Percentiles rank a stretch among this genome's conserved stretches.
Evolutionary conservation across 2,888 invertebrate genomes (phyloP).

Genomic region (Drosophila fungiperda): DNA sequence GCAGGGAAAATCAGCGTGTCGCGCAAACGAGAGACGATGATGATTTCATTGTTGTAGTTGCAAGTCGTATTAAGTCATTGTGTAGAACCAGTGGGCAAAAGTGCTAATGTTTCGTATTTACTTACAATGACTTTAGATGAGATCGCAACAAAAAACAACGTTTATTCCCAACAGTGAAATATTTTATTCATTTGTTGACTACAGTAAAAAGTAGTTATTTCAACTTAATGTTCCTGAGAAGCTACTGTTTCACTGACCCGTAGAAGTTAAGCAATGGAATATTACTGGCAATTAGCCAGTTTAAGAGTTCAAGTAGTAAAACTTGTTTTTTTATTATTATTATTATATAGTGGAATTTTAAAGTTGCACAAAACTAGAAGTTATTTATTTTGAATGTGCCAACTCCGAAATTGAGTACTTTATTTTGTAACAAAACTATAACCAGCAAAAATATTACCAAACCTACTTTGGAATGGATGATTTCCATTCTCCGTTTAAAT

Average conservation of each 20-base stretch:
- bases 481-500: not conserved
- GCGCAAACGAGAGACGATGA: slow-evolving; percentile 4
- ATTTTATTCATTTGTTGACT: not conserved
- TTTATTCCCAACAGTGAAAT: not conserved
- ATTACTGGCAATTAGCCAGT: not conserved
- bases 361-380: not conserved
- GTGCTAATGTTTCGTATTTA: not conserved
- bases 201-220: not conserved
- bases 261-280: not conserved
- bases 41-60: slow-evolving; percentile 12
- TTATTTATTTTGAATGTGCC: not conserved
- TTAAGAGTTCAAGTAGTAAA: not conserved
- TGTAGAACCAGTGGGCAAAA: not conserved
- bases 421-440: slow-evolving; percentile 13
- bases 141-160: too few relatives aligned
- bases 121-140: slow-evolving; percentile 1
- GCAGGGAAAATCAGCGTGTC: not conserved
- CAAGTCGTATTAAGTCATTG: not conserved
- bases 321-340: not conserved
- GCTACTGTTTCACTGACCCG: not conserved
- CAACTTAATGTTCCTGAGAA: not conserved
- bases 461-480: slow-evolving; percentile 11
- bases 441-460: slow-evolving; percentile 12
- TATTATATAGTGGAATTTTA: not conserved
- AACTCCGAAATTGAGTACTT: slow-evolving; percentile 1